Evolutionary conservation across 2,888 invertebrate species (phyloP).

Genomic region (Drosophila algonquin): DNA sequence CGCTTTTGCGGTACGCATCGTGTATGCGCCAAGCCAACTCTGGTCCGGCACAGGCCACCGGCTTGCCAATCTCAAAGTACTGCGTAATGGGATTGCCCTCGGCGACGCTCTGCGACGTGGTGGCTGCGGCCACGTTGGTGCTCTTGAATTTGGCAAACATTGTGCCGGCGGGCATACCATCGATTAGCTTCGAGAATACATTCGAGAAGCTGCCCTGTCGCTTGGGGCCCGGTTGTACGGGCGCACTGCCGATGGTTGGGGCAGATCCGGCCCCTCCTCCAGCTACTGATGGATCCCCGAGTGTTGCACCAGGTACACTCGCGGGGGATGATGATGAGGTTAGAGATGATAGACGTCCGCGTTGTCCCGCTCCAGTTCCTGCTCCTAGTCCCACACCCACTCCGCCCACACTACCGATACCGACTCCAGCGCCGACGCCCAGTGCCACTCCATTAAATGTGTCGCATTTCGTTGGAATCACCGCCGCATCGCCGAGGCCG

Average conservation of each 20-base stretch:
- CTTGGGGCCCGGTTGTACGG: conserved; percentile 60
- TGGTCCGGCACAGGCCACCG: conserved; percentile 92
- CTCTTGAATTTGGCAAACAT: conserved; percentile 91
- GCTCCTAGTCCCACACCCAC: conserved; percentile 16
- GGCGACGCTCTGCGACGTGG: conserved; percentile 85
- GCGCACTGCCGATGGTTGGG: conserved; percentile 56
- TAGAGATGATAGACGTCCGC: conserved; percentile 61
- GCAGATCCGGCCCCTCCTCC: conserved; percentile 55
- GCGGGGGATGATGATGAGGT: conserved; percentile 14
- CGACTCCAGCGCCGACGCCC: conserved; percentile 16
- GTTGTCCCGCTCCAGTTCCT: conserved; percentile 42
- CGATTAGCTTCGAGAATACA: conserved; percentile 84
- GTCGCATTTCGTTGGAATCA: conserved; percentile 54
- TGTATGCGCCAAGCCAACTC: conserved; percentile 96
- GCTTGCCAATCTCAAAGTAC: conserved; percentile 94
- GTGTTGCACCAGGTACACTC: conserved; percentile 23
- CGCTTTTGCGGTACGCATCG: conserved; percentile 94
- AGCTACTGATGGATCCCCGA: conserved; percentile 21
- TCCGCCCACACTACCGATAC: conserved; percentile 10
- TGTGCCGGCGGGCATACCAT: conserved; percentile 85
- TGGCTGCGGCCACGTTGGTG: conserved; percentile 84
- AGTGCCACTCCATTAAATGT: conserved; percentile 57
- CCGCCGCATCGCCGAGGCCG: conserved; percentile 27
- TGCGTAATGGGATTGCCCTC: conserved; percentile 93
- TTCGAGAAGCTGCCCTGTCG: conserved; percentile 83